Evolutionary conservation across 2,888 invertebrate genomes (phyloP).

Genomic region (Nasonovia ribisnigri): DNA sequence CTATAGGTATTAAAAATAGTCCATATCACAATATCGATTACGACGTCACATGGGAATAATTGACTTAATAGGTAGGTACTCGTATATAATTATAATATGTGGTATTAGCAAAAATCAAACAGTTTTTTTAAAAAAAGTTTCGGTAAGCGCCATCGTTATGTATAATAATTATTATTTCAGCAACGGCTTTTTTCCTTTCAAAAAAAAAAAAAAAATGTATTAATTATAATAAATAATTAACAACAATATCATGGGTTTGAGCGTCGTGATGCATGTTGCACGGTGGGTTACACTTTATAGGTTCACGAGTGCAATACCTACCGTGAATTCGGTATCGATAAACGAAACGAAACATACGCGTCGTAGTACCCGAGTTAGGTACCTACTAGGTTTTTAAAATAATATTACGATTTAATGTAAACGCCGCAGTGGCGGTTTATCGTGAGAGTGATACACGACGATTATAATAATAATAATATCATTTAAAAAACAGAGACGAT

Average conservation of each 20-base stretch:
- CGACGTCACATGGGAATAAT: not conserved
- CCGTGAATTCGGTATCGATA: not conserved
- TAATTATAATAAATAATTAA: not conserved
- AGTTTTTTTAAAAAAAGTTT: not conserved
- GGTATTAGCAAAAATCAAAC: not conserved
- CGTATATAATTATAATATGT: not conserved
- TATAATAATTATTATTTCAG: not conserved
- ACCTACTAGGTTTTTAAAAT: not conserved
- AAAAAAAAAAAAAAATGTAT: not conserved
- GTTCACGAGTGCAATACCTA: not conserved
- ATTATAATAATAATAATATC: not conserved
- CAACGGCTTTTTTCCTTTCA: not conserved
- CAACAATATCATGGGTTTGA: not conserved
- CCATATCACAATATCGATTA: not conserved
- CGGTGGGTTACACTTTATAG: not conserved
- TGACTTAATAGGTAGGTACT: not conserved
- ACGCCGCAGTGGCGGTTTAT: not conserved
- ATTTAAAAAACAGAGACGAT: not conserved
- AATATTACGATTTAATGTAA: not conserved
- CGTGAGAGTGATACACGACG: not conserved
- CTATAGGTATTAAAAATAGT: not conserved
- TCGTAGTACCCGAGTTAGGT: not conserved
- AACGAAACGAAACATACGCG: not conserved
- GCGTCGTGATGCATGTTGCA: not conserved
- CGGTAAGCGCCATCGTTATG: not conserved